Conservation (phyloP, 2,113 vertebrate species). For the Brachirus orientalis region DNA sequence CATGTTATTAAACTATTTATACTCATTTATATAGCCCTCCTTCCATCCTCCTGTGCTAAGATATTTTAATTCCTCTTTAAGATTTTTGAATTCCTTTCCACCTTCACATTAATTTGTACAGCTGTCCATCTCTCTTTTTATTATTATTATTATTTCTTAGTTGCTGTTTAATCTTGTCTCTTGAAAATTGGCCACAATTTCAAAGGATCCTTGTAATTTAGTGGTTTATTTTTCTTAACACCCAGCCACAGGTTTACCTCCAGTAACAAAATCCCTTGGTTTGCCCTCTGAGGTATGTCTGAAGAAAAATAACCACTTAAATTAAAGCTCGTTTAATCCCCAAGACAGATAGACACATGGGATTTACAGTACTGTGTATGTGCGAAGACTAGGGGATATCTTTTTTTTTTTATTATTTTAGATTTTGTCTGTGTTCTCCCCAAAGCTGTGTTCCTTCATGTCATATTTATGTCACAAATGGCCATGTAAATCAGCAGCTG, state of each 20-base stretch:
- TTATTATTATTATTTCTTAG: slow-evolving; percentile 70
- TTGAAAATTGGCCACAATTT: slow-evolving; percentile 28
- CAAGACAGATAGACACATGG: neutral
- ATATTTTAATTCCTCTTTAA: slow-evolving; percentile 31
- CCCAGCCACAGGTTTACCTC: slow-evolving; percentile 18
- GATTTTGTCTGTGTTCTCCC: slow-evolving; percentile 51
- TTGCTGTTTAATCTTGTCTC: slow-evolving; percentile 74
- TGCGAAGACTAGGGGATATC: slow-evolving; percentile 7
- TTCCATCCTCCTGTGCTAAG: slow-evolving; percentile 20
- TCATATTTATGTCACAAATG: slow-evolving; percentile 64
- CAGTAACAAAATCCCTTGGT: slow-evolving; percentile 15
- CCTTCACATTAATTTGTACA: slow-evolving; percentile 8
- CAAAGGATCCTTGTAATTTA: slow-evolving; percentile 34
- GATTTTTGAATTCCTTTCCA: slow-evolving; percentile 25
- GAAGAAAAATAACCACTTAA: slow-evolving; percentile 19
- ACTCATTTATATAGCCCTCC: slow-evolving; percentile 60
- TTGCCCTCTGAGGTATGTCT: slow-evolving; percentile 15
- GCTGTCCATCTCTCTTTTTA: slow-evolving; percentile 3
- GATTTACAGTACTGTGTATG: slow-evolving; percentile 4
- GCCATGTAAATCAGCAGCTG: slow-evolving; percentile 61
- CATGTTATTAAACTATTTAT: slow-evolving; percentile 77
- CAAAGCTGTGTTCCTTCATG: slow-evolving; percentile 46
- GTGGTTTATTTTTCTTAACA: slow-evolving; percentile 32
- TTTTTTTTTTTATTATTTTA: slow-evolving; percentile 20
- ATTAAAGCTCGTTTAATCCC: slow-evolving; percentile 28